A percentile compares a stretch with the other conserved stretches of the same genome.
Evolutionary conservation across 2,113 vertebrate species (phyloP).

Genomic region (Brachyhypopomus occidentalis): DNA sequence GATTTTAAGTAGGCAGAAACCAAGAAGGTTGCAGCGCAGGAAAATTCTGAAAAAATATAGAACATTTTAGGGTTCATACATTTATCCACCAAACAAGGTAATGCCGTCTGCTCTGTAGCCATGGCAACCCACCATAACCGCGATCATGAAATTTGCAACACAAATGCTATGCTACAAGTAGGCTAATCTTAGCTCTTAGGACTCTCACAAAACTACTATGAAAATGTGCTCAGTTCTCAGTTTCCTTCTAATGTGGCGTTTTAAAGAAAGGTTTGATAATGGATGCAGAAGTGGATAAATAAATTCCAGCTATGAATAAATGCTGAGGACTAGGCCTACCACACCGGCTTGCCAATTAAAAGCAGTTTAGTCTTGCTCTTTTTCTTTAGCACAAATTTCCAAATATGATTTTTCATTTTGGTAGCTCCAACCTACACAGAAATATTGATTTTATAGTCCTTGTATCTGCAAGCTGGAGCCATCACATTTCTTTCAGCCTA

Average conservation of each 20-base stretch:
- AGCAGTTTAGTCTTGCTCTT: too few relatives aligned
- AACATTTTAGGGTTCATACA: constrained; percentile 30
- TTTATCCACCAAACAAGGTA: constrained; percentile 34
- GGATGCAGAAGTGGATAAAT: background rate
- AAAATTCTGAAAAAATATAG: constrained; percentile 1
- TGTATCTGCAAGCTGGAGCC: too few relatives aligned
- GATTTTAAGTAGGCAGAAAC: constrained; percentile 5
- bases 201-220: background rate
- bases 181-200: constrained; percentile 15
- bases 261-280: constrained; percentile 7
- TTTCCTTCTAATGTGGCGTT: constrained; percentile 1
- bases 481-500: too few relatives aligned
- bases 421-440: too few relatives aligned
- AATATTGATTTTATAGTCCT: too few relatives aligned
- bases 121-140: constrained; percentile 44
- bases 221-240: background rate
- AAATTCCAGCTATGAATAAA: background rate
- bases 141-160: constrained; percentile 38
- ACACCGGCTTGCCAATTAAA: too few relatives aligned
- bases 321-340: background rate
- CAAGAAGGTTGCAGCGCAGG: constrained; percentile 24
- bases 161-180: constrained; percentile 13
- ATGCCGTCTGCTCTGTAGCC: constrained; percentile 38
- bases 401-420: too few relatives aligned
- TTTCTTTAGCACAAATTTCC: too few relatives aligned